Evolutionary conservation across 2,797 vertebrate species (phyloP), one percentile per base, ranked within the genome.

Genomic region (Ctenopoma kingsleyae): DNA sequence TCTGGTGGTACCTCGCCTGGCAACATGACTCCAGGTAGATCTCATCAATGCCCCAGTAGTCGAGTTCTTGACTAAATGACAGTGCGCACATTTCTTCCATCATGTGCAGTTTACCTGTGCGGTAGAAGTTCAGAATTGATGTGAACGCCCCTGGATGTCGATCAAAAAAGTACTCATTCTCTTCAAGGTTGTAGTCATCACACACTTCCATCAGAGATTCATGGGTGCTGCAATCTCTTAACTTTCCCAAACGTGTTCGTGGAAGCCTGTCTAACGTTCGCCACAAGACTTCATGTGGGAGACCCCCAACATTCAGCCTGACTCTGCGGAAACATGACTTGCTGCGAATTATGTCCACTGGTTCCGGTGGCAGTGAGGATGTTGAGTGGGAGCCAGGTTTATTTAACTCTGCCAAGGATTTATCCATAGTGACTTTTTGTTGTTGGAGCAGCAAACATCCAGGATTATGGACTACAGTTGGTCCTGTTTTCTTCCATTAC

Each of bases 61-160:
- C 98, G 46, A 99, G 95, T 84, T 99, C 98, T 76, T 99, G 97
- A 73, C 98, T 99, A 91, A 99, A 99, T 60, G 98, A 99, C 91
- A 99, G 90, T 3, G 98, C 98, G 8, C 98, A 99, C 98, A 99
- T 99, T 88, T 99, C 98, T 90, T 99, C 98, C 98, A 99, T 99
- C 98, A 99, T 99, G 91, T 99, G 98, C 93, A 99, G 90, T 87
- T 99, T 97, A 20, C 98, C 98, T 0, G 98, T 99, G 67, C 98
- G 97, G 90, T 99, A 99, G 89, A 99, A 99, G 94, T 99, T 99
- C 79, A 99, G 95, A 78, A 99, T 99, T 16, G 98, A 99, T 0
- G 98, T 99, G 90, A 99, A 99, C 6, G 98, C 98, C 64, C 98
- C 98, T 0, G 98, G 97, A 66, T 99, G 98, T 58, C 98, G 93